Evolutionary conservation across 2,797 vertebrate genomes (phyloP).

Genomic region (Rhinoraja longicauda): DNA sequence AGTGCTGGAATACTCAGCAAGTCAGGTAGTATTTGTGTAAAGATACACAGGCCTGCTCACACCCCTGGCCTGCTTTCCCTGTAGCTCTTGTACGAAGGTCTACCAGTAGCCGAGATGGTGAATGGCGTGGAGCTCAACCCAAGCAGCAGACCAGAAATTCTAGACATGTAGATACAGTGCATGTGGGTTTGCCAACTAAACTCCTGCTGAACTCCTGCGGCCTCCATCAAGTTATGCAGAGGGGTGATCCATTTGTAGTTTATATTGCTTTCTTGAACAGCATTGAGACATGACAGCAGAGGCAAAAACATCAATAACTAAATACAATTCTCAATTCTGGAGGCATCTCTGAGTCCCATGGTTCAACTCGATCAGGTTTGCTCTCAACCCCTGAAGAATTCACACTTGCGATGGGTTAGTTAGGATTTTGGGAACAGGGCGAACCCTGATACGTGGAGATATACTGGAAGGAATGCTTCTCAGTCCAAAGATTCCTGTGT

Average conservation of each 20-base stretch:
- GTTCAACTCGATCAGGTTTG: background rate
- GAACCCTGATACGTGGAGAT: background rate
- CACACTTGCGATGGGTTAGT: background rate
- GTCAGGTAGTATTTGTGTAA: too few species aligned
- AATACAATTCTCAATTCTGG: too few species aligned
- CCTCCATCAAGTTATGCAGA: background rate
- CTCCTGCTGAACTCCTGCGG: background rate
- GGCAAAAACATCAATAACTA: background rate
- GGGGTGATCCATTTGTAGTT: background rate
- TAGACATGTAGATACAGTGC: background rate
- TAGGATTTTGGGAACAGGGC: background rate
- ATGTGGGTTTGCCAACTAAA: background rate
- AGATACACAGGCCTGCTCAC: too few species aligned
- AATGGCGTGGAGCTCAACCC: too few species aligned
- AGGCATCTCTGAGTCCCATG: background rate
- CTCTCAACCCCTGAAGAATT: background rate
- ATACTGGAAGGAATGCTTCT: background rate
- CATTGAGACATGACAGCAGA: background rate
- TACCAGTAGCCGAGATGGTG: too few species aligned
- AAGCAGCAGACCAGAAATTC: too few species aligned
- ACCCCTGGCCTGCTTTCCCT: too few species aligned
- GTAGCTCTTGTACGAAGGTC: too few species aligned
- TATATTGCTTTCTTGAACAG: background rate
- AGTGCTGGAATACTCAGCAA: too few species aligned
- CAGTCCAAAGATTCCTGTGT: background rate